Conservation (phyloP, 2,888 invertebrate species). For the Plagodis dolabraria region DNA sequence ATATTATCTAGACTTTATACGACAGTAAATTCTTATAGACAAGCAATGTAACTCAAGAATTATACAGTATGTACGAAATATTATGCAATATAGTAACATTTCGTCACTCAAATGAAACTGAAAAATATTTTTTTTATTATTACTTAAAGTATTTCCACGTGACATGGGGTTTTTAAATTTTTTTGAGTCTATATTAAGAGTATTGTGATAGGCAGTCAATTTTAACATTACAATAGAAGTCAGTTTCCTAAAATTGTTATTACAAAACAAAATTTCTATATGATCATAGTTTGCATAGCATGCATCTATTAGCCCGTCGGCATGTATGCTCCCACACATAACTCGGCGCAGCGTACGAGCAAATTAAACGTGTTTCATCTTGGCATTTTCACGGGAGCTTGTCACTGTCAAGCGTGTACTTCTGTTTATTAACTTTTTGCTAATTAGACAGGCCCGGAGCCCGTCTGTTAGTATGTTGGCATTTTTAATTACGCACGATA, state of each 20-base stretch:
- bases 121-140: too few relatives aligned
- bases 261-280: background rate
- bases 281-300: conserved; percentile 15
- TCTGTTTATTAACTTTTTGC: conserved; percentile 84
- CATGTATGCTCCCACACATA: conserved; percentile 44
- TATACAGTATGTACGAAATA: too few relatives aligned
- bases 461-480: conserved; percentile 79
- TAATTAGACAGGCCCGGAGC: conserved; percentile 79
- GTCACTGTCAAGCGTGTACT: conserved; percentile 80
- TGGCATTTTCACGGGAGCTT: conserved; percentile 80
- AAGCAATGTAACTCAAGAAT: too few relatives aligned
- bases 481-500: conserved; percentile 82
- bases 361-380: conserved; percentile 84
- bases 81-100: too few relatives aligned
- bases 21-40: background rate
- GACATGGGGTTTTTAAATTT: too few relatives aligned
- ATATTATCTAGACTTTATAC: conserved; percentile 47
- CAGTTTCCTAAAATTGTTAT: conserved; percentile 7
- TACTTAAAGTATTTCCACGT: too few relatives aligned
- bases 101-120: too few relatives aligned
- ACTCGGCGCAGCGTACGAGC: conserved; percentile 59
- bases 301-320: conserved; percentile 29
- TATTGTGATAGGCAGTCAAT: too few relatives aligned
- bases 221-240: background rate
- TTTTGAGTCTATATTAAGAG: too few relatives aligned